Evolutionary conservation across 2,113 vertebrate species (phyloP).

Genomic region (Emydocephalus ijimae): DNA sequence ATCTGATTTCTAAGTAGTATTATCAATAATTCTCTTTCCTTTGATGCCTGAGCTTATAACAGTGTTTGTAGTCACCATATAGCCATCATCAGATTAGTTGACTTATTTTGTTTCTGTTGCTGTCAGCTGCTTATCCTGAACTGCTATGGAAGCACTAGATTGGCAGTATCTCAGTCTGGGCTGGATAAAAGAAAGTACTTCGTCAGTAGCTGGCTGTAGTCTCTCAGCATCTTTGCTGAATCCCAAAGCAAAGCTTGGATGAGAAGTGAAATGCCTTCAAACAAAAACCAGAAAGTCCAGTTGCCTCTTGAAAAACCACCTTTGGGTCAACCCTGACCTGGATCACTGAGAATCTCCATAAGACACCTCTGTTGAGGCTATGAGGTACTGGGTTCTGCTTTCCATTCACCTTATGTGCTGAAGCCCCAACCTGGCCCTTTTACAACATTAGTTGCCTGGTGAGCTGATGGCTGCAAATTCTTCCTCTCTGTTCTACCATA

Average conservation of each 20-base stretch:
- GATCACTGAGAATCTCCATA: too few species aligned
- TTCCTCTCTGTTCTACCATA: not conserved
- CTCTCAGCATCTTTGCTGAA: not conserved
- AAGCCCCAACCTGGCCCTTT: not conserved
- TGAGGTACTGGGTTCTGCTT: not conserved
- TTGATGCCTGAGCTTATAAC: not conserved
- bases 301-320: too few species aligned
- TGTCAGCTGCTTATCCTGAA: not conserved
- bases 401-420: not conserved
- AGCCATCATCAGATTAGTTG: not conserved
- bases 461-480: not conserved
- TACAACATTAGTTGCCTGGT: not conserved
- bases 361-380: not conserved
- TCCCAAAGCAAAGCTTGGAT: too few species aligned
- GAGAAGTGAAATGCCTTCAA: too few species aligned
- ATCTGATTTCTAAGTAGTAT: not conserved
- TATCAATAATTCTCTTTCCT: not conserved
- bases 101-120: not conserved
- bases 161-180: not conserved
- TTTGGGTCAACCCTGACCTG: too few species aligned
- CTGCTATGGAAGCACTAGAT: not conserved
- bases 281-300: too few species aligned
- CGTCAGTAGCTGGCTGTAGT: not conserved
- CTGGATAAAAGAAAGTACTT: not conserved
- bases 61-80: not conserved